Percentiles rank a stretch among this genome's conserved stretches.
Evolutionary conservation across 1,140 invertebrate genomes (phyloP).

Genomic region (silkworm (Bombyx mori)): DNA sequence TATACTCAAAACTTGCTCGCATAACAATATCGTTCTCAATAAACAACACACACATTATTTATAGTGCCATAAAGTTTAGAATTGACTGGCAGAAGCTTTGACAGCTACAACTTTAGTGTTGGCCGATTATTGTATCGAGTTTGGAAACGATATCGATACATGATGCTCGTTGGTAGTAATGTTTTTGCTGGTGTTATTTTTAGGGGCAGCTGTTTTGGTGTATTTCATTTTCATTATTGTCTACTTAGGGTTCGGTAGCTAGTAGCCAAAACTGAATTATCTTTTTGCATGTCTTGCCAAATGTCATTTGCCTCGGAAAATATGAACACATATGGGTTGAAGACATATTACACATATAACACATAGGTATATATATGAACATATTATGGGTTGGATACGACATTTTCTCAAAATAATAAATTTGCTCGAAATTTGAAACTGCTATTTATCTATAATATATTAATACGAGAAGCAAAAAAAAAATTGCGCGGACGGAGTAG

Average conservation of each 20-base stretch:
- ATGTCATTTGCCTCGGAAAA: too few species aligned
- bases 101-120: conserved; percentile 4
- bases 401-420: too few species aligned
- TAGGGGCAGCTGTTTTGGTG: conserved; percentile 20
- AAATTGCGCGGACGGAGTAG: too few species aligned
- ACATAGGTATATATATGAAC: too few species aligned
- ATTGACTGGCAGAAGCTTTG: conserved; percentile 11
- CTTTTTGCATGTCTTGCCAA: too few species aligned
- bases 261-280: too few species aligned
- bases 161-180: conserved; percentile 32
- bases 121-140: conserved; percentile 33
- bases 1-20: conserved; percentile 23
- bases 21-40: background rate
- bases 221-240: conserved; percentile 18
- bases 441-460: too few species aligned
- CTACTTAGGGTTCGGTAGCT: background rate
- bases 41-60: conserved; percentile 12
- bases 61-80: conserved; percentile 15
- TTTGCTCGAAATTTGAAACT: too few species aligned
- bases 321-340: too few species aligned
- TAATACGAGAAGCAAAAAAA: too few species aligned
- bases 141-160: conserved; percentile 44
- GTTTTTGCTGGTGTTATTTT: conserved; percentile 24
- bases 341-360: too few species aligned
- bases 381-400: too few species aligned